Evolutionary conservation across 1,140 invertebrate genomes (phyloP), one percentile per base, ranked within the genome.

Genomic region (Liolophura sinensis): DNA sequence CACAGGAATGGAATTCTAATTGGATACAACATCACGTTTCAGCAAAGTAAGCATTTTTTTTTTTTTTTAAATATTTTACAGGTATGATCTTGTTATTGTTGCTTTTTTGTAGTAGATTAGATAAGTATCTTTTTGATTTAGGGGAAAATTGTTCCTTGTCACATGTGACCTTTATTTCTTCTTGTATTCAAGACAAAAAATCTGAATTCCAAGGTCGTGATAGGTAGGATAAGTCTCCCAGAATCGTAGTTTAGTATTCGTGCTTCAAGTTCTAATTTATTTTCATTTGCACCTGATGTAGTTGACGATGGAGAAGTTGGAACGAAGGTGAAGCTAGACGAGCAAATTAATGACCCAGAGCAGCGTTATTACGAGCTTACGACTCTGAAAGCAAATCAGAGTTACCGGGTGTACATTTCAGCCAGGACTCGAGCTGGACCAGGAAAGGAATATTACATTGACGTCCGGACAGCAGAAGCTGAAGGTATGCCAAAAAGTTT

Each of bases 1-100:
- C 91, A 96, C 76, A 90, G 92, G n/a, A 99, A 99, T 85, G 97
- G 97, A 27, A 88, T 92, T 66, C 83, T 99, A 0, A 95, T 91
- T 1, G 95, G 95, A 12, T 99, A 98, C 82, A 91, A 92, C 79
- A 92, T 99, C 73, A 94, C 92, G 79, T 97, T 95, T 82, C 90
- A 93, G 78, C 89, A 80, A 90, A 73, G 92, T 96, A 0, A 89
- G 89, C 69, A 52, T 52, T 20, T 46, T 31, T 66, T 27, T 16
- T 59, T 15, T 56, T 47, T 66, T 48, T 25, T 47, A 50, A 60
- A 22, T n/a, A 18, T 14, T 46, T 66, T 50, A 14, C 3, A 40
- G 31, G 31, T 9, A 40, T 9, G 9, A 9, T 40, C 31, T 40
- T 40, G 9, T 40, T 5, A 40, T 40, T 40, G 31, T 40, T n/a